phyloP scores from a whole-genome alignment of 92 coral and sea anemone genomes.

The Paramuricea clavata region DNA sequence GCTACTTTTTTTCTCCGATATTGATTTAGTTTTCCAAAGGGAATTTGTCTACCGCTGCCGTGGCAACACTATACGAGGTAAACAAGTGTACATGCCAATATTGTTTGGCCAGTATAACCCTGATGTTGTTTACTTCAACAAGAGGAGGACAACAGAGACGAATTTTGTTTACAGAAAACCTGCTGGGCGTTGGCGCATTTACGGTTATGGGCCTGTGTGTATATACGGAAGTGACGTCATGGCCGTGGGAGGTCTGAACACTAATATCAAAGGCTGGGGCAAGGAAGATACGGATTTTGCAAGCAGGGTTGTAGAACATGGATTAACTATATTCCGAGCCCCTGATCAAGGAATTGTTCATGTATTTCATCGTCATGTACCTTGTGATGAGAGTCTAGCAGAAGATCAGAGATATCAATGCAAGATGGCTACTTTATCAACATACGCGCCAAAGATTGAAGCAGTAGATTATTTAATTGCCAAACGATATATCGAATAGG shows the following conservation, averaged over 20 bases:
- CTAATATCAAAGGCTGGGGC: slow-evolving; percentile 96
- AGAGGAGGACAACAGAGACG: slow-evolving; percentile 41
- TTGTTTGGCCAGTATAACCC: slow-evolving; percentile 92
- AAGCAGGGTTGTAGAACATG: slow-evolving; percentile 78
- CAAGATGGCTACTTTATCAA: background rate
- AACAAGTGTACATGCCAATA: slow-evolving; percentile 93
- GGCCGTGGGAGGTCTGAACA: slow-evolving; percentile 90
- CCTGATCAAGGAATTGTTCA: slow-evolving; percentile 94
- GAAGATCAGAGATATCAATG: background rate
- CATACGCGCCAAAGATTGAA: background rate
- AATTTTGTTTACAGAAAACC: slow-evolving; percentile 38
- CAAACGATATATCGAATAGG: slow-evolving; percentile 24
- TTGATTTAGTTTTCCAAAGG: slow-evolving; percentile 80
- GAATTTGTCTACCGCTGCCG: slow-evolving; percentile 94
- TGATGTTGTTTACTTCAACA: slow-evolving; percentile 71
- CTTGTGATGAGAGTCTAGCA: background rate
- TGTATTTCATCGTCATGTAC: slow-evolving; percentile 65
- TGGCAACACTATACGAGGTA: slow-evolving; percentile 80
- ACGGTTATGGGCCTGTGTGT: slow-evolving; percentile 87
- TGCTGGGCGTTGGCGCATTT: slow-evolving; percentile 90
- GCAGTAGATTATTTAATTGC: background rate
- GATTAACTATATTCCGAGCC: slow-evolving; percentile 76
- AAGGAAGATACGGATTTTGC: slow-evolving; percentile 88
- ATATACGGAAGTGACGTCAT: slow-evolving; percentile 83
- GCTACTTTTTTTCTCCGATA: slow-evolving; percentile 89